Evolutionary conservation across 1,140 invertebrate genomes (phyloP), one percentile per base, ranked within the genome.

Genomic region (Drosophila nigromelanica): DNA sequence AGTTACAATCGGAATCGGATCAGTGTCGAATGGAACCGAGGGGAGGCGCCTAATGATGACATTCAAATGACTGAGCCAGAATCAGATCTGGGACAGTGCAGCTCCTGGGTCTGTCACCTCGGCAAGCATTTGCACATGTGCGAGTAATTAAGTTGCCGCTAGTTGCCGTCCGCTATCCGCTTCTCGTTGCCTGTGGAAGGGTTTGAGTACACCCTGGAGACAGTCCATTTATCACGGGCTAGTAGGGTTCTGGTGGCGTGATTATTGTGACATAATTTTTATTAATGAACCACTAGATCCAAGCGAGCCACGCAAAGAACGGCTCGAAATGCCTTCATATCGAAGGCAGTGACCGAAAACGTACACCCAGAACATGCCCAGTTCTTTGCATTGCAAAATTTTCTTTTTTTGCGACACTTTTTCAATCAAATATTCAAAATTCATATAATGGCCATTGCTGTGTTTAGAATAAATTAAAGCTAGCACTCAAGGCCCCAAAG

Each of bases 371-470:
- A 40, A 73, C n/a, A 51, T 27, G 21, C 18, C 59, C 76, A 33
- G 43, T 40, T 39, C 39, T 55, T 12, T 54, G 27, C 15, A 4
- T 50, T 35, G 11, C 18, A n/a, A 18, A 39, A 61, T 56, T 69
- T 73, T 64, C 50, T 52, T 69, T 70, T 76, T 60, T 45, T 62
- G 47, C 68, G 58, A 77, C 77, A 87, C 72, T 81, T 82, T 89
- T 86, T 64, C 83, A 89, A 82, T 89, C 63, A 82, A 78, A 75
- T 87, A 87, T 87, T 87, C 83, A 87, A 87, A 87, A 89, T 83
- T 87, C 83, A 87, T 87, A 87, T 82, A 70, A 83, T 75, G 68
- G 76, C 56, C 75, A 60, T 58, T 60, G 48, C 67, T 83, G 79
- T 87, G 83, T 73, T 71, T 82, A 69, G 83, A 87, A 87, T 87